These are phyloP conservation scores for Taeniopygia guttata DNA, from an alignment of 2,797 vertebrate species.

Conservation along the genomic window DNA sequence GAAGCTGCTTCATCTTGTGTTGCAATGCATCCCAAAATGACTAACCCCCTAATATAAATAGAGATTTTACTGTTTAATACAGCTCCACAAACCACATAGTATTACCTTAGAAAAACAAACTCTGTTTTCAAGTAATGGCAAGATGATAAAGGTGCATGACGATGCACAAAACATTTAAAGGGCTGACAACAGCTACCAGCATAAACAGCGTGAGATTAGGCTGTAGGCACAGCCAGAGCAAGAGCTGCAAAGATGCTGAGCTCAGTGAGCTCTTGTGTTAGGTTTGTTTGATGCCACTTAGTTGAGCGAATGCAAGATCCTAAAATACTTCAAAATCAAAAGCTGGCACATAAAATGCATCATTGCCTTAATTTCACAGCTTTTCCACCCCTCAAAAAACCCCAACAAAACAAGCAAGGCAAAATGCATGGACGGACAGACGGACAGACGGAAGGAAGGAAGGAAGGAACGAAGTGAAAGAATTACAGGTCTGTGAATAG, in stretches of 20 bases:
- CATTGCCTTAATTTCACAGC: not conserved
- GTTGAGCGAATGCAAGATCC: not conserved
- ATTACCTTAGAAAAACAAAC: conserved; percentile 17
- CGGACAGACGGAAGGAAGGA: too few relatives aligned
- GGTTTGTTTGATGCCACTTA: not conserved
- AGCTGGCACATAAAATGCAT: not conserved
- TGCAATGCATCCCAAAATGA: not conserved
- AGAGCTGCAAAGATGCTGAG: not conserved
- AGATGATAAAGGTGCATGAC: not conserved
- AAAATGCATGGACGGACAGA: not conserved
- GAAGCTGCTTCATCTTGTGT: not conserved
- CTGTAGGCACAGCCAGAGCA: not conserved
- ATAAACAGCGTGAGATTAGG: not conserved
- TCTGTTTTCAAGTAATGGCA: conserved; percentile 1
- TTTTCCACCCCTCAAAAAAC: rapidly evolving
- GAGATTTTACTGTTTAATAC: conserved; percentile 33
- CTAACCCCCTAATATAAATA: conserved; percentile 11
- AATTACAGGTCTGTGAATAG: not conserved
- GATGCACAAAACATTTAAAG: not conserved
- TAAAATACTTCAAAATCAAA: conserved; percentile 2
- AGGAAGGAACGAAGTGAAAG: not conserved
- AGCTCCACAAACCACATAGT: not conserved
- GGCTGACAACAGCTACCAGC: not conserved
- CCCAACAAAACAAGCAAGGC: not conserved
- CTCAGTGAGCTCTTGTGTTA: not conserved